These are phyloP conservation scores for Electrona antarctica DNA, from an alignment of 2,113 vertebrate genomes.

Conservation along the genomic window DNA sequence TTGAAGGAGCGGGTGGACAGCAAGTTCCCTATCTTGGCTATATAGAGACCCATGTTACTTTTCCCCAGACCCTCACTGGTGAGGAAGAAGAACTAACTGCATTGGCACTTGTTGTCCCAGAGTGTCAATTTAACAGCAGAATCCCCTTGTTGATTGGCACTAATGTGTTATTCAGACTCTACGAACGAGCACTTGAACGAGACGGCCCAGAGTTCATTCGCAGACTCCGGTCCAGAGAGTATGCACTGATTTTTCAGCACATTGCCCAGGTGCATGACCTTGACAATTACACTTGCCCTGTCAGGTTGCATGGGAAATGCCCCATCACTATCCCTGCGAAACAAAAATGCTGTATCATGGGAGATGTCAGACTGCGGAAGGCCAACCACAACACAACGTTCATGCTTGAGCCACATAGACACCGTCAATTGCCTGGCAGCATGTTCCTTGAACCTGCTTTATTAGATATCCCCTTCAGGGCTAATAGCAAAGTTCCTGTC, in stretches of 20 bases:
- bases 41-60: neutral
- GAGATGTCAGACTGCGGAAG: constrained; percentile 7
- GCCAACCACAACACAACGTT: neutral
- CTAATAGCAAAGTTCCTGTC: neutral
- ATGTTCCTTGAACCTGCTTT: neutral
- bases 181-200: neutral
- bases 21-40: constrained; percentile 12
- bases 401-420: neutral
- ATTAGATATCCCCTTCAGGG: neutral
- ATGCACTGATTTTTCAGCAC: no score
- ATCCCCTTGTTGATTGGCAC: constrained; percentile 10
- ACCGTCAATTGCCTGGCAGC: no score
- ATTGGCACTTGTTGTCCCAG: constrained; percentile 11
- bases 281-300: no score
- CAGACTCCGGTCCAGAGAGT: no score
- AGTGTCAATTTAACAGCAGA: constrained; percentile 16
- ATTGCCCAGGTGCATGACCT: no score
- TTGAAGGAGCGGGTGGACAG: constrained; percentile 19
- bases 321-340: constrained; percentile 1
- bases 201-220: neutral
- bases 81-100: neutral
- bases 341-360: neutral
- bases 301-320: neutral
- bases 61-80: neutral
- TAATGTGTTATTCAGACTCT: constrained; percentile 10